Base-by-base conservation (phyloP, 1,140 invertebrate species). In the Ruditapes philippinarum region DNA sequence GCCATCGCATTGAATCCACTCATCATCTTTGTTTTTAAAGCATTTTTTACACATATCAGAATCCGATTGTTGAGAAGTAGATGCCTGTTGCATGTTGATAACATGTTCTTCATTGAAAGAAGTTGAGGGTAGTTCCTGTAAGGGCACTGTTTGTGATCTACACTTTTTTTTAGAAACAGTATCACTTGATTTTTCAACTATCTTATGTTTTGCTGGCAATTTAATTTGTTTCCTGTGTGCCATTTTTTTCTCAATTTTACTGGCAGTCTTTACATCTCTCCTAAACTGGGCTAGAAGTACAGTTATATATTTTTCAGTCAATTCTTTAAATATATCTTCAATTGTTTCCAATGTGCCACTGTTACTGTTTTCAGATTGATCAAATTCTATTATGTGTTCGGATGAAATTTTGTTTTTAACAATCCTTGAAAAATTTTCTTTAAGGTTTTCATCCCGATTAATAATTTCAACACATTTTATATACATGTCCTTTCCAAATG, bases 201-300 rank as follows among this genome's bases (percentile, higher is more conserved):
- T 28, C 3, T 28, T 62, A 12, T 65, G 28, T 65, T 31, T 14
- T 14, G n/a, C 40, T 40, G 76, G 22, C 1, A 79, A 42, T 51
- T 79, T 79, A 5, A 79, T 79, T 36, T 79, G 76, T 57, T 79
- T 79, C 33, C 76, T 17, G 36, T 79, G 76, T 1, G 76, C 76
- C 76, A 79, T 79, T 54, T 57, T 80, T 25, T 80, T 80, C n/a
- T 80, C 12, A 22, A 80, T 31, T 62, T 62, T 80, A 40, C 1
- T 36, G 5, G 54, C 28, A 80, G 78, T 36, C 25, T 80, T 80
- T 33, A 80, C 38, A n/a, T 80, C 78, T 80, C 22, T 80, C 4
- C 78, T 0, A 60, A 80, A 80, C 31, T 80, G 78, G 0, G 78
- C 28, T 1, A 80, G 28, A 1, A 80, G 45, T 22, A 80, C 51